Percentiles rank a stretch among this genome's conserved stretches.
These are phyloP conservation scores for Paraplagusia blochii DNA, from an alignment of 2,113 vertebrate genomes.

Conservation along the genomic window DNA sequence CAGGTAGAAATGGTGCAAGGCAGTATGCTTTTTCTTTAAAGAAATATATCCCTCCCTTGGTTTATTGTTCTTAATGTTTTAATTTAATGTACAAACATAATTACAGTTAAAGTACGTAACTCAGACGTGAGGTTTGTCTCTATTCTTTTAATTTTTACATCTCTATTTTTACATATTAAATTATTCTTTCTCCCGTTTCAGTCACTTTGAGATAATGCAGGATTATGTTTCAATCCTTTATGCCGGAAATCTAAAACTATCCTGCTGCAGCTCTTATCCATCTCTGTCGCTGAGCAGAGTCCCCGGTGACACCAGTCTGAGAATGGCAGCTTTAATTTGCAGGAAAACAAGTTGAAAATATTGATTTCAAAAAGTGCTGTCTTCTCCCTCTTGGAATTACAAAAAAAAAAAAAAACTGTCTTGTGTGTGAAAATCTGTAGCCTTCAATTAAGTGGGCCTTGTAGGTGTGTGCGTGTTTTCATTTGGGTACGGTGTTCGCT, in stretches of 20 bases:
- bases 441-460: conserved; percentile 85
- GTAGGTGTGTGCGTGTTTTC: conserved; percentile 81
- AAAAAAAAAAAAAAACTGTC: conserved; percentile 40
- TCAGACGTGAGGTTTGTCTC: conserved; percentile 28
- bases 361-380: conserved; percentile 76
- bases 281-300: conserved; percentile 49
- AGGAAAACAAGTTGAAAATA: conserved; percentile 78
- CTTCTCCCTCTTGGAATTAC: conserved; percentile 42
- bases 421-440: conserved; percentile 78
- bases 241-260: conserved; percentile 68
- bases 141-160: conserved; percentile 48
- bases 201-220: conserved; percentile 61
- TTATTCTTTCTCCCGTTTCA: conserved; percentile 4
- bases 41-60: conserved; percentile 48
- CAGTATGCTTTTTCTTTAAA: conserved; percentile 32
- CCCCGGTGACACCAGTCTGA: conserved; percentile 59
- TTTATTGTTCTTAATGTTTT: conserved; percentile 14
- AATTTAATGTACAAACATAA: no score
- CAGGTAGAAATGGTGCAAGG: conserved; percentile 51
- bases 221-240: conserved; percentile 60
- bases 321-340: conserved; percentile 79
- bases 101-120: conserved; percentile 40
- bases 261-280: conserved; percentile 44
- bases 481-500: conserved; percentile 78
- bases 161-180: conserved; percentile 17